Base-by-base conservation (phyloP, 2,888 invertebrate species). In the Cacoxenus indagator region DNA sequence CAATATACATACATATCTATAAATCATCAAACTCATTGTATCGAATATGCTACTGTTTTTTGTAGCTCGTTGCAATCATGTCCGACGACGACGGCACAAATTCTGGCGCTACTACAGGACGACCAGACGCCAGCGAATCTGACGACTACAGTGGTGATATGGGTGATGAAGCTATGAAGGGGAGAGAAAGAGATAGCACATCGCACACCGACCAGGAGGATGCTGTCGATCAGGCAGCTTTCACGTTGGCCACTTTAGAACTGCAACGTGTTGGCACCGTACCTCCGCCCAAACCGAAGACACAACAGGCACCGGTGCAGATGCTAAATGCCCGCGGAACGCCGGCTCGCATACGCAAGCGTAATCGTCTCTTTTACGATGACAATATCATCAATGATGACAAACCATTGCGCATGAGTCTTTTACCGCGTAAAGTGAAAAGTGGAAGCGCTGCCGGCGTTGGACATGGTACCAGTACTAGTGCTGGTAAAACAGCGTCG, bases 301-400 rank as follows among this genome's bases (percentile, higher is more conserved):
- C 31, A 1, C 90, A 91, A 4, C 90, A 90, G 37, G 93, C 92
- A 84, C 94, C 94, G 27, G 91, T 93, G n/a, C 93, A 94, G 87
- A 93, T 94, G 75, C 88, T 96, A 1, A 96, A 96, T 86, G 93
- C 95, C 1, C 91, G 96, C 81, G 96, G 96, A 57, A 96, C 95
- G 95, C 96, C 96, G 66, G 95, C 95, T 4, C 91, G 97, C 69
- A 96, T 96, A 75, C 91, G 96, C 31, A 97, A 96, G 87, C 94
- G 95, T 84, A 97, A 97, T 87, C 91, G 93, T 82, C 90, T 96
- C 67, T 96, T 96, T 86, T 96, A 93, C 87, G 96, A 96, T 87
- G 96, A 97, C 87, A 94, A 96, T 85, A 92, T 95, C 81, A 93
- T 95, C 22, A 95, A 95, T 84, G 94, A 92, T 73, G 92, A 93